These are phyloP conservation scores for Drosophila borborema DNA, from an alignment of 2,888 invertebrate genomes.

Conservation along the genomic window DNA sequence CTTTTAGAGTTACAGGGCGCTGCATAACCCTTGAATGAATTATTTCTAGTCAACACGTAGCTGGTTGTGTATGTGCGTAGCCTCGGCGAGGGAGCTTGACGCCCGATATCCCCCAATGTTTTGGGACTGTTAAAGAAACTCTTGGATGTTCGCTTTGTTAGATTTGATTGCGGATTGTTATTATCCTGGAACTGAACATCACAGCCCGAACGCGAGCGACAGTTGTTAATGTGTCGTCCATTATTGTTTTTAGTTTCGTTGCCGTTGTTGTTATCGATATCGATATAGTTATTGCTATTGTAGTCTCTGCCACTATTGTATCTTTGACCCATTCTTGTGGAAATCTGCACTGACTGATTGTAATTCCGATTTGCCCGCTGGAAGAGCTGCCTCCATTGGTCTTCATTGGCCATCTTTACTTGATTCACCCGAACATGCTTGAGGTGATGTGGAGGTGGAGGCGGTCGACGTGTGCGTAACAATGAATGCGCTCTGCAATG, in stretches of 20 bases:
- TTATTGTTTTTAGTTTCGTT: background rate
- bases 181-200: slow-evolving; percentile 32
- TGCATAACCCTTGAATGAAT: background rate
- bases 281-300: background rate
- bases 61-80: background rate
- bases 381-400: slow-evolving; percentile 23
- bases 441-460: background rate
- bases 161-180: background rate
- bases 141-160: background rate
- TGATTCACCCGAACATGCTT: background rate
- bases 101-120: background rate
- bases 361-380: background rate
- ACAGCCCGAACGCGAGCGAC: slow-evolving; percentile 48
- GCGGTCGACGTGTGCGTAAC: slow-evolving; percentile 23
- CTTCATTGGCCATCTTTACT: background rate
- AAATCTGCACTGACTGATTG: background rate
- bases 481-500: slow-evolving; percentile 3
- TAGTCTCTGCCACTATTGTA: background rate
- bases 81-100: background rate
- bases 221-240: background rate
- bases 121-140: background rate
- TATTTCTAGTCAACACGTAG: background rate
- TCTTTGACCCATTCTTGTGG: background rate
- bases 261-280: background rate
- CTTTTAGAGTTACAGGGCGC: slow-evolving; percentile 1